Conservation (phyloP, 2,888 invertebrate genomes). For the Ophraella communa region DNA sequence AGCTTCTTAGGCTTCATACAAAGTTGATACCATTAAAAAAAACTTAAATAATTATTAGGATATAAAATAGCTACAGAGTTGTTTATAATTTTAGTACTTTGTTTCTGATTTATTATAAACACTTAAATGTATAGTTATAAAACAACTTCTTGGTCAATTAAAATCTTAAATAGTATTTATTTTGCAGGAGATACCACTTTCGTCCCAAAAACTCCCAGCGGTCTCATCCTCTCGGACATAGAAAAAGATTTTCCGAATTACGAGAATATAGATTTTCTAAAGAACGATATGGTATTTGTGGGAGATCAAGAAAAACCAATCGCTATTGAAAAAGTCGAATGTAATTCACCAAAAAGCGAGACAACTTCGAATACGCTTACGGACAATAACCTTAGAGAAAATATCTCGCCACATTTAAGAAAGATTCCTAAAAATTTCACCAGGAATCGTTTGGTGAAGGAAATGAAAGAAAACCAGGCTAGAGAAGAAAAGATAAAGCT, state of each 20-base stretch:
- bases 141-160: too few relatives aligned
- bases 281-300: slow-evolving; percentile 52
- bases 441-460: slow-evolving; percentile 52
- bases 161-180: too few relatives aligned
- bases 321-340: slow-evolving; percentile 41
- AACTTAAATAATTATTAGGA: too few relatives aligned
- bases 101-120: too few relatives aligned
- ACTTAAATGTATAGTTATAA: too few relatives aligned
- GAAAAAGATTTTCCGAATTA: slow-evolving; percentile 49
- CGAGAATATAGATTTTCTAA: slow-evolving; percentile 55
- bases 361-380: background rate
- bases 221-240: background rate
- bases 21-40: too few relatives aligned
- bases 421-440: slow-evolving; percentile 58
- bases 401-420: slow-evolving; percentile 47
- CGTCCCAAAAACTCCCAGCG: slow-evolving; percentile 1
- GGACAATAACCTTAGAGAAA: slow-evolving; percentile 47
- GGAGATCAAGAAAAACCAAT: slow-evolving; percentile 42
- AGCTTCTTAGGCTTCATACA: too few relatives aligned
- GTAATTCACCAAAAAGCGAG: slow-evolving; percentile 26
- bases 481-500: slow-evolving; percentile 36
- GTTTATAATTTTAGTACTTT: too few relatives aligned
- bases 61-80: too few relatives aligned
- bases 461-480: slow-evolving; percentile 39
- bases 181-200: slow-evolving; percentile 1